Conservation (phyloP, 1,140 invertebrate species). For the Aphaenogaster ashmeadi region DNA sequence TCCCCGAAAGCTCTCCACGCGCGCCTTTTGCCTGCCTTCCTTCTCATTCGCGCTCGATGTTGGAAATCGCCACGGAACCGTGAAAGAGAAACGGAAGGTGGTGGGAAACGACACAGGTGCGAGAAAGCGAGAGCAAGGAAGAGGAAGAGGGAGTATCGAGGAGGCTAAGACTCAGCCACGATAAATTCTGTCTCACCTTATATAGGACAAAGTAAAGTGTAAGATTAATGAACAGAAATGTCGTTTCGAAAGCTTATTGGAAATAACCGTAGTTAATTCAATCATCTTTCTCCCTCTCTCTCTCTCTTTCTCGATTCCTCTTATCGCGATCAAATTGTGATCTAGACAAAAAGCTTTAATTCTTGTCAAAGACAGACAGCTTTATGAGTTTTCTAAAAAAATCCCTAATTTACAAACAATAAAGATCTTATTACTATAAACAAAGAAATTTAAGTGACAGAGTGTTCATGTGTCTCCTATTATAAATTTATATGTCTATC, state of each 20-base stretch:
- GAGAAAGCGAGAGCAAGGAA: constrained; percentile 33
- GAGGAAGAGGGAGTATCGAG: neutral
- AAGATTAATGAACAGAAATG: constrained; percentile 25
- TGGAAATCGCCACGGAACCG: constrained; percentile 55
- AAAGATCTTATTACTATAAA: neutral
- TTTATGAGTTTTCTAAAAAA: neutral
- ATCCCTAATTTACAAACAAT: neutral
- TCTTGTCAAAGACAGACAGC: neutral
- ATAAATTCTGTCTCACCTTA: constrained; percentile 36
- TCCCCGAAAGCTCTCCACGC: constrained; percentile 47
- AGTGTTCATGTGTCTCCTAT: neutral
- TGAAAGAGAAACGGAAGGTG: constrained; percentile 52
- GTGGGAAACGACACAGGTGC: constrained; percentile 6
- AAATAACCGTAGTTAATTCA: constrained; percentile 30
- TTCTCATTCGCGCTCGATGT: constrained; percentile 37
- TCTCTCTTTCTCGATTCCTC: neutral
- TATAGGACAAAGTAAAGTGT: constrained; percentile 26
- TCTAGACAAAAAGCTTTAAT: neutral
- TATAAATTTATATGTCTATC: neutral
- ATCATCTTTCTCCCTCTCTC: neutral
- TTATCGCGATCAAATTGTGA: neutral
- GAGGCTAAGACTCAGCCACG: neutral
- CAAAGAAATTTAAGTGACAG: neutral
- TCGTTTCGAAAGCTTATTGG: constrained; percentile 13
- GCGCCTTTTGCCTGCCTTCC: constrained; percentile 12